phyloP scores from a whole-genome alignment of 2,888 invertebrate genomes.

The Octonoba sinensis region DNA sequence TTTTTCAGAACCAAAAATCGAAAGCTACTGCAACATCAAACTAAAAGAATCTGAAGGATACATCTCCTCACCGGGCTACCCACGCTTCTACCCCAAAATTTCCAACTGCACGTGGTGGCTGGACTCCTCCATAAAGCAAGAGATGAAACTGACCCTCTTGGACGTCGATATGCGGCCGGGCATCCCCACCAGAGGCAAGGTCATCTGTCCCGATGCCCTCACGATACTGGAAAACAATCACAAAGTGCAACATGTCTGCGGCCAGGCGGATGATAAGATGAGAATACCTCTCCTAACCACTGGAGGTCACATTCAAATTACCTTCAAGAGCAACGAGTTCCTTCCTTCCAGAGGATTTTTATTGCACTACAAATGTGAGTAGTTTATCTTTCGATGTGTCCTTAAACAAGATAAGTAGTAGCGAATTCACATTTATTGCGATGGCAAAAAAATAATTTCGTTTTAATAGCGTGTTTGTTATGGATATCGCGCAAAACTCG shows the following conservation, averaged over 20 bases:
- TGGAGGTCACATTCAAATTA: constrained; percentile 67
- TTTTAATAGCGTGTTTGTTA: no score
- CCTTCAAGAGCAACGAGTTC: constrained; percentile 73
- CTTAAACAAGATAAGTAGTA: no score
- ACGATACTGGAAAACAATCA: constrained; percentile 63
- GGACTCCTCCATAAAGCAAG: constrained; percentile 77
- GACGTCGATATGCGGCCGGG: constrained; percentile 78
- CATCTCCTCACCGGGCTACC: constrained; percentile 81
- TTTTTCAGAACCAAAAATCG: constrained; percentile 73
- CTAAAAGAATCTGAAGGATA: constrained; percentile 77
- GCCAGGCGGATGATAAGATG: constrained; percentile 42
- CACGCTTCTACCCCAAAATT: constrained; percentile 80
- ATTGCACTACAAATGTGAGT: constrained; percentile 77
- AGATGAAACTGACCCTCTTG: constrained; percentile 77
- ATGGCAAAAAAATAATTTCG: no score
- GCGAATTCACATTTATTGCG: no score
- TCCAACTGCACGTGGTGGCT: constrained; percentile 79
- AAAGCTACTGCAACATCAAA: constrained; percentile 76
- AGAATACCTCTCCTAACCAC: constrained; percentile 64
- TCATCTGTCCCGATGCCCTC: constrained; percentile 71
- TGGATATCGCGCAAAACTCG: no score
- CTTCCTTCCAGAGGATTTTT: constrained; percentile 78
- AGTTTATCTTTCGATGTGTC: background rate
- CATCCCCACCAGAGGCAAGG: constrained; percentile 70
- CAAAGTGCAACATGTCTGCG: constrained; percentile 65